Conservation (phyloP, 1,140 invertebrate genomes). For the Lordiphosa clarofinis region DNA sequence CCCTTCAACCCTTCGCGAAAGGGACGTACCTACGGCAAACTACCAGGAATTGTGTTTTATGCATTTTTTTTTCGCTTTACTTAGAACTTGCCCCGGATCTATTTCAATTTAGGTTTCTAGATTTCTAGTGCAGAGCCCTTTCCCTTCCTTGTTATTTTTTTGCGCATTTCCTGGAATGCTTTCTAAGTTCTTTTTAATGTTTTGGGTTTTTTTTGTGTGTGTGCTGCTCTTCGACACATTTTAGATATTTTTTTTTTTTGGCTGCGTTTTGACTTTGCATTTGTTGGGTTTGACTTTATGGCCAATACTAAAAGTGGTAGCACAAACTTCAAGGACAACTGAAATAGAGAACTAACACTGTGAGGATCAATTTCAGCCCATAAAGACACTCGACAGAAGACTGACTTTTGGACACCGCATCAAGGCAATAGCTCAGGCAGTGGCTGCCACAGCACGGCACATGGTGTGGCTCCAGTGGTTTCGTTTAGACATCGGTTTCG, state of each 20-base stretch:
- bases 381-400: no score
- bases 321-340: no score
- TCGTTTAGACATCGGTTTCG: no score
- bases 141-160: slow-evolving; percentile 22
- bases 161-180: slow-evolving; percentile 32
- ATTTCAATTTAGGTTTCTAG: slow-evolving; percentile 69
- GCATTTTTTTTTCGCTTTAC: slow-evolving; percentile 32
- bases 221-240: no score
- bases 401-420: no score
- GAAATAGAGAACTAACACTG: no score
- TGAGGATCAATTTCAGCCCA: no score
- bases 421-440: no score
- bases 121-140: slow-evolving; percentile 74
- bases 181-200: slow-evolving; percentile 46
- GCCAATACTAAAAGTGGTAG: slow-evolving; percentile 5
- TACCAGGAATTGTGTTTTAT: slow-evolving; percentile 63
- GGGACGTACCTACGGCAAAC: slow-evolving; percentile 25
- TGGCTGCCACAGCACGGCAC: no score
- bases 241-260: no score
- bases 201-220: slow-evolving; percentile 9
- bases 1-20: slow-evolving; percentile 48
- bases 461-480: no score
- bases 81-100: slow-evolving; percentile 48
- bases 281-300: slow-evolving; percentile 70
- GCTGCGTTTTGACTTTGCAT: slow-evolving; percentile 68